Conservation (phyloP, 2,888 invertebrate genomes). For the Polymixis flavicincta region DNA sequence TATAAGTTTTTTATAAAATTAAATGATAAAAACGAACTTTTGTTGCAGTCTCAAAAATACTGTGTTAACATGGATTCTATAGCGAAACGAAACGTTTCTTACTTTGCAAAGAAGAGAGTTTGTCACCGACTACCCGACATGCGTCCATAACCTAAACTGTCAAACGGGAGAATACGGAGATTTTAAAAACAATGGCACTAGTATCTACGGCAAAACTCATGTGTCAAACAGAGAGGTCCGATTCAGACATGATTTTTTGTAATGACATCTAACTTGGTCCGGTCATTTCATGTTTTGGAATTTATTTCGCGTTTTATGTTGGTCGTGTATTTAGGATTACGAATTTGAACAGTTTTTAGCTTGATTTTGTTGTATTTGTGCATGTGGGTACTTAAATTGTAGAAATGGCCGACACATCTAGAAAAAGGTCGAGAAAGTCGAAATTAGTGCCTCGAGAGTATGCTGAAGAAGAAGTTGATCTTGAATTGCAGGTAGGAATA, state of each 20-base stretch:
- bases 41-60: no score
- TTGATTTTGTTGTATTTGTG: conserved; percentile 3
- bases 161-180: neutral
- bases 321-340: conserved; percentile 24
- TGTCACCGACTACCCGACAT: conserved; percentile 60
- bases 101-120: neutral
- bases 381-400: conserved; percentile 26
- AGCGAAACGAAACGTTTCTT: conserved; percentile 27
- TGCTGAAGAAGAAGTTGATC: conserved; percentile 42
- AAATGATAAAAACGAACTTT: no score
- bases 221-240: conserved; percentile 32
- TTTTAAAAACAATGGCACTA: conserved; percentile 31
- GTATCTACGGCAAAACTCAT: neutral
- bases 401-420: conserved; percentile 50
- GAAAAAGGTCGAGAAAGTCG: conserved; percentile 71
- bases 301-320: conserved; percentile 9
- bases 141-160: conserved; percentile 16
- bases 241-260: neutral
- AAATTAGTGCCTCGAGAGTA: conserved; percentile 71
- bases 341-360: conserved; percentile 36
- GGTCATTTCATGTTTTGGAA: conserved; percentile 26
- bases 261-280: conserved; percentile 12
- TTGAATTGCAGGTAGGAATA: conserved; percentile 55
- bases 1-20: no score
- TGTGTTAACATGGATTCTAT: neutral